Base-by-base conservation (phyloP, 2,797 vertebrate species). In the Carapus acus region DNA sequence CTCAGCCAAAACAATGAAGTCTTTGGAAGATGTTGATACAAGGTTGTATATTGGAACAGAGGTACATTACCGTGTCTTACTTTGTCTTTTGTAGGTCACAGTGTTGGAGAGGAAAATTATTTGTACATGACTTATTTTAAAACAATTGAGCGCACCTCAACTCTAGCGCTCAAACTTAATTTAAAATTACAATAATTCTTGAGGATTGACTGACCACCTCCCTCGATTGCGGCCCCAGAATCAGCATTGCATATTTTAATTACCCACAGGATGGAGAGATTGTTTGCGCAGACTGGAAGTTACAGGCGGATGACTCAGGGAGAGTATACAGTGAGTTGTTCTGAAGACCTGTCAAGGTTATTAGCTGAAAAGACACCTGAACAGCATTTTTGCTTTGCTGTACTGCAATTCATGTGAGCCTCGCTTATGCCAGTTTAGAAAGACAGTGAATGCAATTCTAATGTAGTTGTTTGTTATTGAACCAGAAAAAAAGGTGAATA, bases 211-310 rank as follows among this genome's bases (percentile, higher is more conserved):
- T n/a, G n/a, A n/a, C n/a, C n/a, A n/a, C n/a, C n/a, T n/a, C n/a
- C n/a, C n/a, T n/a, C n/a, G n/a, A n/a, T n/a, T n/a, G 11, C 34
- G 15, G 5, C 31, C 36, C 38, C 19, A 14, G 50, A 33, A 53
- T 48, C 6, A 3, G 14, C 43, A 3, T 48, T 47, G 2, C 58
- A 8, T 33, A 8, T 64, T 46, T 47, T 69, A 31, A 36, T 29
- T 47, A 1, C n/a, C 23, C 8, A 39, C 71, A 99, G 96, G 89
- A 93, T 52, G 95, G 94, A n/a, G 92, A 92, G 76, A 61, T 98
- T 41, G 24, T 95, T 74, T 94, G 89, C 76, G 88, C 85, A 17
- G 85, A 92, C 73, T 98, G 94, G 94, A 92, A 87, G 83, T 63
- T 90, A 78, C 89, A 86, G 76, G 91, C 71, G 43, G 88, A 92